phyloP scores from a whole-genome alignment of 2,888 invertebrate genomes.

The Dryobota labecula region DNA sequence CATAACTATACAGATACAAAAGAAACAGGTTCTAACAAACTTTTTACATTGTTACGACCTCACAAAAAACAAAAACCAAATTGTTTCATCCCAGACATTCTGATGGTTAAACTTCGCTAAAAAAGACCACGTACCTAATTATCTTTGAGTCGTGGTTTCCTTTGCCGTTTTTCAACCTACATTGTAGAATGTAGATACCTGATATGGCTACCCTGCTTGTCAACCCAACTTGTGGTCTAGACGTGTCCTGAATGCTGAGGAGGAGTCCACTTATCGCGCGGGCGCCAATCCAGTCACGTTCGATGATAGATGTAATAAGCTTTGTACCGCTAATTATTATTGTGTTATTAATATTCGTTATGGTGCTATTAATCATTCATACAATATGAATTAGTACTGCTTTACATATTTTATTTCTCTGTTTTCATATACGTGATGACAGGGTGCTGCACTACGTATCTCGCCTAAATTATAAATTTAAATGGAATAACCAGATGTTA shows the following conservation, averaged over 20 bases:
- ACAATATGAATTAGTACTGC: slow-evolving; percentile 8
- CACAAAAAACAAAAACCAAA: slow-evolving; percentile 24
- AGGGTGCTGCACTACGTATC: not conserved
- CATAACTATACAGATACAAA: slow-evolving; percentile 25
- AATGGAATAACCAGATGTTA: not conserved
- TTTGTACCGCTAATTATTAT: slow-evolving; percentile 60
- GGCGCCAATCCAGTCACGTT: slow-evolving; percentile 77
- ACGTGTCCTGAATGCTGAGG: slow-evolving; percentile 79
- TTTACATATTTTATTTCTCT: not conserved
- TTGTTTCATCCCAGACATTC: slow-evolving; percentile 24
- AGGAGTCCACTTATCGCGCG: slow-evolving; percentile 56
- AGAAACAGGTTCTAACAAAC: slow-evolving; percentile 49
- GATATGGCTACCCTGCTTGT: slow-evolving; percentile 78
- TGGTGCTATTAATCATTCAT: slow-evolving; percentile 34
- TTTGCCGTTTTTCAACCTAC: slow-evolving; percentile 44
- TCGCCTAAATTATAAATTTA: not conserved
- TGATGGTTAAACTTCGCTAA: slow-evolving; percentile 52
- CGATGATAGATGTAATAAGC: slow-evolving; percentile 69
- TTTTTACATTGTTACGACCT: slow-evolving; percentile 19
- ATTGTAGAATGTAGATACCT: slow-evolving; percentile 54
- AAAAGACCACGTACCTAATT: slow-evolving; percentile 32
- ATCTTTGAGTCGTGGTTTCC: slow-evolving; percentile 36
- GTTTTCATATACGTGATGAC: not conserved
- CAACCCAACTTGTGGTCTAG: slow-evolving; percentile 67
- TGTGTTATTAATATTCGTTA: slow-evolving; percentile 51